phyloP scores from a whole-genome alignment of 2,797 vertebrate species.

The Coendou prehensilis region DNA sequence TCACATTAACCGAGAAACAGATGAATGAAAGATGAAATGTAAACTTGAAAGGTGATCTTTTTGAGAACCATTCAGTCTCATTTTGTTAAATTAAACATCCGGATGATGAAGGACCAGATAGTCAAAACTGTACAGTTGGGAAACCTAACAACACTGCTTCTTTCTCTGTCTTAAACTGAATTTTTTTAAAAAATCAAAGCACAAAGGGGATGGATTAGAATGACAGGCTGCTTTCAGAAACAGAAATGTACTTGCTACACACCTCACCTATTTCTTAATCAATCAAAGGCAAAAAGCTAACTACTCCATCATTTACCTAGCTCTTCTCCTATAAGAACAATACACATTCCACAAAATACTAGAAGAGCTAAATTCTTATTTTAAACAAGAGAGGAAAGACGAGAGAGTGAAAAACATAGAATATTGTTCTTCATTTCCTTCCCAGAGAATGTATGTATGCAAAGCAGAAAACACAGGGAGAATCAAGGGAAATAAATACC shows the following conservation, averaged over 20 bases:
- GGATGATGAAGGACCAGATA: not conserved
- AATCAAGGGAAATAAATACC: constrained; percentile 33
- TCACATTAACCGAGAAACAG: not conserved
- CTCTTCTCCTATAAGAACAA: not conserved
- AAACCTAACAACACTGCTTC: not conserved
- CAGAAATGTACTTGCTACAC: not conserved
- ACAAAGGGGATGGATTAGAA: not conserved
- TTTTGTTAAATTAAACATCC: constrained; percentile 3
- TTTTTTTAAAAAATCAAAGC: not conserved
- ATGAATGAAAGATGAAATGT: not conserved
- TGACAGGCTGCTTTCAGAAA: not conserved
- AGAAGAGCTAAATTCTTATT: not conserved
- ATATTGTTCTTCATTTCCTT: not conserved
- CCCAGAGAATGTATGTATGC: not conserved
- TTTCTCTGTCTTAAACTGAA: not conserved
- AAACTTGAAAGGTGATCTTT: constrained; percentile 14
- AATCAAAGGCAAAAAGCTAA: not conserved
- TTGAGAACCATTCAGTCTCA: not conserved
- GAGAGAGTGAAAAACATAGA: not conserved
- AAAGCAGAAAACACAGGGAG: not conserved
- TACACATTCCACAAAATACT: not conserved
- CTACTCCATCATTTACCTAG: not conserved
- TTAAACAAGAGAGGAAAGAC: not conserved
- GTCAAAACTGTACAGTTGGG: not conserved
- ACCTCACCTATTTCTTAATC: not conserved